These are phyloP conservation scores for Hirtodrosophila cameraria DNA, from an alignment of 2,888 invertebrate species.

Conservation along the genomic window DNA sequence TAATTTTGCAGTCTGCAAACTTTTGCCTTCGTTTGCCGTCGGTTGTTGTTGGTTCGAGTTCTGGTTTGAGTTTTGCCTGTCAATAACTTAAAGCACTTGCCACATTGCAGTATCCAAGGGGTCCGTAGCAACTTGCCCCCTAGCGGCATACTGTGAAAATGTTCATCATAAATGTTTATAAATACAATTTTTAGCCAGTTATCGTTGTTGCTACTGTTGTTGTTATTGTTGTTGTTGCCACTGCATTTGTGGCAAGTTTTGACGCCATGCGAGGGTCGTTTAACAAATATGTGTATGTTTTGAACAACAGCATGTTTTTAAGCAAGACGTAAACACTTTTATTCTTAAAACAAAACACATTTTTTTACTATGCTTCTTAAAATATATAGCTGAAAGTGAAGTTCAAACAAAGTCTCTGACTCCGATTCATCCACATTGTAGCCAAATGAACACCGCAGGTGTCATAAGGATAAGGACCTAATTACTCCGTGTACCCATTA, in stretches of 20 bases:
- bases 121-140: conserved; percentile 1
- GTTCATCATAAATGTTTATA: conserved; percentile 73
- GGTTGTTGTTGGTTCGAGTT: conserved; percentile 26
- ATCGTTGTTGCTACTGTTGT: conserved; percentile 42
- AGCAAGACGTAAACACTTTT: too few relatives aligned
- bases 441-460: too few relatives aligned
- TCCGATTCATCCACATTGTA: too few relatives aligned
- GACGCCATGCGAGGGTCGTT: conserved; percentile 21
- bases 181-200: conserved; percentile 68
- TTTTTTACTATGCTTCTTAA: too few relatives aligned
- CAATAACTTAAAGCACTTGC: conserved; percentile 71
- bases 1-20: conserved; percentile 66
- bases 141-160: conserved; percentile 39
- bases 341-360: too few relatives aligned
- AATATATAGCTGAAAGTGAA: too few relatives aligned
- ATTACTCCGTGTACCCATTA: too few relatives aligned
- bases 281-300: conserved; percentile 1
- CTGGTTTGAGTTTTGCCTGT: conserved; percentile 63
- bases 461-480: too few relatives aligned
- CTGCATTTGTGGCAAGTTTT: conserved; percentile 39
- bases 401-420: too few relatives aligned
- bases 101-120: conserved; percentile 28
- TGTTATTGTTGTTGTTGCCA: conserved; percentile 55
- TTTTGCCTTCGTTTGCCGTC: conserved; percentile 47
- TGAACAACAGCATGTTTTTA: too few relatives aligned